phyloP scores from a whole-genome alignment of 2,888 invertebrate genomes.

The Apotomis capreana region DNA sequence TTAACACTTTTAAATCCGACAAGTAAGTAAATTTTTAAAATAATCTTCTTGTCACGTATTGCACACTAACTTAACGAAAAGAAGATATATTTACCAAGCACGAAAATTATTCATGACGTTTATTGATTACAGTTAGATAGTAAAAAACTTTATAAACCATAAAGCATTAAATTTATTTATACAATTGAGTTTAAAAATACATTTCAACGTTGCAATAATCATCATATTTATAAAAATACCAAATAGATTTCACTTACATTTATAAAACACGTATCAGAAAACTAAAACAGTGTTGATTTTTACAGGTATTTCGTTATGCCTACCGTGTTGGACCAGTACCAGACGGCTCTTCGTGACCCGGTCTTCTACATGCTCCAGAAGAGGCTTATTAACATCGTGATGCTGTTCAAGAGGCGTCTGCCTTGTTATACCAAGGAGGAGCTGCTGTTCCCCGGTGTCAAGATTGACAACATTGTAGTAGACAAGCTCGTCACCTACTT shows the following conservation, averaged over 20 bases:
- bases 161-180: too few relatives aligned
- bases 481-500: constrained; percentile 88
- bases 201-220: too few relatives aligned
- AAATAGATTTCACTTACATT: not conserved
- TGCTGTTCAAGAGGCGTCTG: constrained; percentile 84
- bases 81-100: too few relatives aligned
- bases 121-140: too few relatives aligned
- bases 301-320: constrained; percentile 80
- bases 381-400: constrained; percentile 81
- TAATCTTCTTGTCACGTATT: too few relatives aligned
- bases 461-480: constrained; percentile 84
- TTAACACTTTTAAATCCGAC: constrained; percentile 66
- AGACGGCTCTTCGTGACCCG: constrained; percentile 88
- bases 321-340: constrained; percentile 84
- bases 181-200: too few relatives aligned
- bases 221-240: too few relatives aligned
- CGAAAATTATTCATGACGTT: too few relatives aligned
- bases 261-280: not conserved
- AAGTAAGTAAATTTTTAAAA: constrained; percentile 58
- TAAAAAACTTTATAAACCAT: too few relatives aligned
- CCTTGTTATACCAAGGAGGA: constrained; percentile 85
- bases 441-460: constrained; percentile 85
- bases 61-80: too few relatives aligned
- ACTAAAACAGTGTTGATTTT: constrained; percentile 41
- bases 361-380: constrained; percentile 88